These are phyloP conservation scores for Calliphora vomitoria DNA, from an alignment of 2,888 invertebrate species.

Conservation along the genomic window DNA sequence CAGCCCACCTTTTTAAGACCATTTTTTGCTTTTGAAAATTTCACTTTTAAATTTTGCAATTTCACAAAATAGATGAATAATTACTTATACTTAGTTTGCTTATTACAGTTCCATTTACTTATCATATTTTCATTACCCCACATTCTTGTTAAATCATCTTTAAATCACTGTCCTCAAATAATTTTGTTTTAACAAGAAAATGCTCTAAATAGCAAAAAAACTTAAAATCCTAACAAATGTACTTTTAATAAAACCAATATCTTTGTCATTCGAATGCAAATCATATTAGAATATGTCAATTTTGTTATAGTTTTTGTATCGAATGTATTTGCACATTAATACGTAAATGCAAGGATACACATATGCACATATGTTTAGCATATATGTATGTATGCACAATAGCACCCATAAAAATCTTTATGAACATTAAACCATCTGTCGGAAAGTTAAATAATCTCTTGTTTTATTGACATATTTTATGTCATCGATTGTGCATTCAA, in stretches of 20 bases:
- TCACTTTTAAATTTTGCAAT: too few species aligned
- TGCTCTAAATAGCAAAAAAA: slow-evolving; percentile 17
- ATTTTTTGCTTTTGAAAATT: too few species aligned
- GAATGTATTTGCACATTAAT: slow-evolving; percentile 37
- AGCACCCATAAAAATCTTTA: slow-evolving; percentile 27
- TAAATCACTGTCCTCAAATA: background rate
- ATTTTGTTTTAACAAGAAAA: background rate
- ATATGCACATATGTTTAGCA: too few species aligned
- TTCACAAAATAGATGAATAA: too few species aligned
- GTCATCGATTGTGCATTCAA: slow-evolving; percentile 63
- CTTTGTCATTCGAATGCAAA: slow-evolving; percentile 46
- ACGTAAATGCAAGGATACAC: too few species aligned
- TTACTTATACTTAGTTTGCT: too few species aligned
- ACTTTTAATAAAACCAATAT: slow-evolving; percentile 44
- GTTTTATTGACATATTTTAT: slow-evolving; percentile 70
- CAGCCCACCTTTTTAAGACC: too few species aligned
- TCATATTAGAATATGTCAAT: slow-evolving; percentile 49
- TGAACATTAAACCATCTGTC: slow-evolving; percentile 64
- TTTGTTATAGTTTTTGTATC: slow-evolving; percentile 25
- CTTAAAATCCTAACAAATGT: slow-evolving; percentile 28
- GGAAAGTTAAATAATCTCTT: slow-evolving; percentile 65
- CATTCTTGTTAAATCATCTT: background rate
- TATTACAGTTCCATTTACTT: too few species aligned
- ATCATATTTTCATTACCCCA: too few species aligned
- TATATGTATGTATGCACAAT: background rate